Evolutionary conservation across 2,113 vertebrate genomes (phyloP).

Genomic region (Pterocles burchelli): DNA sequence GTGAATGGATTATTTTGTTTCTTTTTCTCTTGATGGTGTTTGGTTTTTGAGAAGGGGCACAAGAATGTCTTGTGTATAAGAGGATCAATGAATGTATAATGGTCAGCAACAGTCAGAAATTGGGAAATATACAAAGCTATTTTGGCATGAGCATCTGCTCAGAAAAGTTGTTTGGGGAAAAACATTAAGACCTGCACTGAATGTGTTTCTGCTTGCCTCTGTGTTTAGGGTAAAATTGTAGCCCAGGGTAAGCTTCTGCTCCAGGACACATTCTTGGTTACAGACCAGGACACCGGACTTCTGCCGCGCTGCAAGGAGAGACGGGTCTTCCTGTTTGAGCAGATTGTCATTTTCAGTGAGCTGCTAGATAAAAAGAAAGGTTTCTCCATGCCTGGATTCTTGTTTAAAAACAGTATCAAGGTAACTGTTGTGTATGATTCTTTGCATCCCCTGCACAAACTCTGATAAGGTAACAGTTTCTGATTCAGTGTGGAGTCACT

Average conservation of each 20-base stretch:
- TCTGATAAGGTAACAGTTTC: slow-evolving; percentile 46
- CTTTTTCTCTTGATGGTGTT: not conserved
- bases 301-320: slow-evolving; percentile 95
- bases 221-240: slow-evolving; percentile 93
- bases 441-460: slow-evolving; percentile 6
- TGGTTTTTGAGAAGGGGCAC: not conserved
- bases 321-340: slow-evolving; percentile 96
- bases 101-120: not conserved
- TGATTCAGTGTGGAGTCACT: not conserved
- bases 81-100: not conserved
- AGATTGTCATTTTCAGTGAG: slow-evolving; percentile 98
- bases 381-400: slow-evolving; percentile 94
- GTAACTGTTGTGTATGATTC: slow-evolving; percentile 63
- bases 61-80: not conserved
- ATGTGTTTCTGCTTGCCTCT: not conserved
- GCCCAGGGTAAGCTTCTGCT: slow-evolving; percentile 95
- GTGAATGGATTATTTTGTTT: not conserved
- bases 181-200: not conserved
- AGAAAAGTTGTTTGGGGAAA: not conserved
- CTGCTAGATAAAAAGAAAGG: slow-evolving; percentile 98
- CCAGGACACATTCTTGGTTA: slow-evolving; percentile 96
- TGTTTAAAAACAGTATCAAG: slow-evolving; percentile 98
- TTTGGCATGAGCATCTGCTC: not conserved
- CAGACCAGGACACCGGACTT: slow-evolving; percentile 91
- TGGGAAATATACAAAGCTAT: not conserved